Evolutionary conservation across 30 jellyfish, hydroid and myxozoan species (phyloP), one percentile per base, ranked within the genome.

Genomic region (Pseudorhiza aurosa): DNA sequence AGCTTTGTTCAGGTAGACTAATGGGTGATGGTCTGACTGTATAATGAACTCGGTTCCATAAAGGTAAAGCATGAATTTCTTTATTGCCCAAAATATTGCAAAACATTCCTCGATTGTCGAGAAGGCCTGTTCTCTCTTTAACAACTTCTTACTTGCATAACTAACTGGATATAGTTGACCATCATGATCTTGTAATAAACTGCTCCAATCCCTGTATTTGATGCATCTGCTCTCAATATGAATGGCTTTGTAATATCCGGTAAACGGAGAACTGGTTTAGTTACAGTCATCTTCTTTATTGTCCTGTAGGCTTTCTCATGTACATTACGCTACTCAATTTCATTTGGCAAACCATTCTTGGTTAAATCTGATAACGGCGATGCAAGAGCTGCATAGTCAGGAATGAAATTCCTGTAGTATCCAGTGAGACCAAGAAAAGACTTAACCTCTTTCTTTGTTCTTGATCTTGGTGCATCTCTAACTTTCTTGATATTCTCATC

Each of bases 21-120:
- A 62, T 60, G 89, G 89, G 55, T 77, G 70, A 24, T 77, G 89
- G 73, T 77, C 89, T 57, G 89, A 57, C 73, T 77, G 82, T 77
- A 56, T 28, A 18, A 57, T 30, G 35, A 77, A 58, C 57, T 50
- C 81, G 10, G 70, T 43, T 60, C 89, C 89, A 58, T 77, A 37
- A 45, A 77, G 80, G 60, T 29, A 77, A n/a, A 77, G 89, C 71
- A 44, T 50, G 50, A 57, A 77, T 22, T 60, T 77, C 64, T 74
- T 74, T 46, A 74, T 30, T 50, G 87, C 87, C 79, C 79, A 74
- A 17, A 74, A 35, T 29, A 74, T 70, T 2, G 79, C 87, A 9
- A 74, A 56, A 74, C 40, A 51, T 21, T 74, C 79, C 30, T 74
- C 87, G 62, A 74, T 74, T 21, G 85, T 69, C 46, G 83, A 69